Percentiles rank a stretch among this genome's conserved stretches.
phyloP scores from a whole-genome alignment of 2,113 vertebrate species.

The Glaucomys volans region DNA sequence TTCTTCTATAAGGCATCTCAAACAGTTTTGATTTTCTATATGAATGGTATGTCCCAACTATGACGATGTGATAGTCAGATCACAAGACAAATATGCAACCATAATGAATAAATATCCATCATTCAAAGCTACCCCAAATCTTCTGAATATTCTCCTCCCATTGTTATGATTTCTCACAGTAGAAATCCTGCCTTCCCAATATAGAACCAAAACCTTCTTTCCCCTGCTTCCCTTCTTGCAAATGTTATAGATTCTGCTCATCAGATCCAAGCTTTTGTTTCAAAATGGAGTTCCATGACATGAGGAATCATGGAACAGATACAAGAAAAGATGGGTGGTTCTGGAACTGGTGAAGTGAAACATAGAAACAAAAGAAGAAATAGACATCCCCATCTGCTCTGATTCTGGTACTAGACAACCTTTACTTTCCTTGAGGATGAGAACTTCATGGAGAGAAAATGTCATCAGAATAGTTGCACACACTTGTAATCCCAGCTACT shows the following conservation, averaged over 20 bases:
- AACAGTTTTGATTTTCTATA: neutral
- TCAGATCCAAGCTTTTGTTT: neutral
- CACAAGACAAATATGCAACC: neutral
- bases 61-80: too few species aligned
- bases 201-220: neutral
- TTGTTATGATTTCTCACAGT: neutral
- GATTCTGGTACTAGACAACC: slow-evolving; percentile 92
- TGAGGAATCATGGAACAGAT: neutral
- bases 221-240: neutral
- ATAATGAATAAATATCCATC: neutral
- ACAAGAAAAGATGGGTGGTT: neutral
- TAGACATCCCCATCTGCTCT: slow-evolving; percentile 92
- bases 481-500: neutral
- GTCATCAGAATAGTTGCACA: slow-evolving; percentile 81
- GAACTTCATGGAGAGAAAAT: slow-evolving; percentile 90
- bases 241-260: neutral
- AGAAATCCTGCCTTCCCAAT: neutral
- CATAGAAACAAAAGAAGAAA: slow-evolving; percentile 93
- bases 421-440: slow-evolving; percentile 93
- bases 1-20: neutral
- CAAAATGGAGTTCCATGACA: neutral
- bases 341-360: slow-evolving; percentile 90
- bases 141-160: neutral
- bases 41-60: neutral
- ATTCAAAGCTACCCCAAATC: neutral